Conservation (phyloP, 2,888 invertebrate genomes). For the Cecidostiba fungosa region DNA sequence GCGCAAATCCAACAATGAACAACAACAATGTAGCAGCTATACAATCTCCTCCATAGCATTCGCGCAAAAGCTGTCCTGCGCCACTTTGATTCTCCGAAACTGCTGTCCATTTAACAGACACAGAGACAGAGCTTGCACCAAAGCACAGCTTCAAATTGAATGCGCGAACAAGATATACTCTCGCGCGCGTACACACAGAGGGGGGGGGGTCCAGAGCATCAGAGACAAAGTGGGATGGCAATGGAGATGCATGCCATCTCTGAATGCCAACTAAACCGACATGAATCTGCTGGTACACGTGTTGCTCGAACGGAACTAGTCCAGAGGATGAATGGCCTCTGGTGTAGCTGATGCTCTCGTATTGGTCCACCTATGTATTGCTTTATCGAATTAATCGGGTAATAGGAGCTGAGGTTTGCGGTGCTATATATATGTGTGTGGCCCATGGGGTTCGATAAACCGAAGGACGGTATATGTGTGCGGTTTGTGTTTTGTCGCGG, state of each 20-base stretch:
- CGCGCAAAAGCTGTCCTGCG: neutral
- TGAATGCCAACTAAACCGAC: conserved; percentile 26
- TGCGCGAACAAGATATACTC: conserved; percentile 19
- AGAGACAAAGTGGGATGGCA: neutral
- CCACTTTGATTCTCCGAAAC: conserved; percentile 10
- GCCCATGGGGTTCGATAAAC: conserved; percentile 19
- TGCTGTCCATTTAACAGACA: conserved; percentile 44
- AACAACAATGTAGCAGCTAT: neutral
- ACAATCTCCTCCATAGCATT: neutral
- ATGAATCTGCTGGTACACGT: conserved; percentile 36
- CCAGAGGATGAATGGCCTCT: conserved; percentile 37
- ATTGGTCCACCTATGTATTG: neutral
- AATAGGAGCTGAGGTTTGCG: conserved; percentile 24
- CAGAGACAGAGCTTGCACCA: conserved; percentile 51
- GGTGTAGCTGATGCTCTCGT: neutral
- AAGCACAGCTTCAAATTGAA: conserved; percentile 30
- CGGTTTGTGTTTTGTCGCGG: neutral
- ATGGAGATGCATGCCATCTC: conserved; percentile 17
- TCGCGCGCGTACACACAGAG: neutral
- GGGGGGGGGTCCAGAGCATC: neutral
- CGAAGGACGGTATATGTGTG: neutral
- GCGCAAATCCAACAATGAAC: neutral
- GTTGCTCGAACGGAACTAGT: conserved; percentile 13
- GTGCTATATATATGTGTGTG: neutral
- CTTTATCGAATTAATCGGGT: conserved; percentile 51